These are phyloP conservation scores for Palythoa heliodiscus DNA, from an alignment of 92 coral and sea anemone species.

Conservation along the genomic window DNA sequence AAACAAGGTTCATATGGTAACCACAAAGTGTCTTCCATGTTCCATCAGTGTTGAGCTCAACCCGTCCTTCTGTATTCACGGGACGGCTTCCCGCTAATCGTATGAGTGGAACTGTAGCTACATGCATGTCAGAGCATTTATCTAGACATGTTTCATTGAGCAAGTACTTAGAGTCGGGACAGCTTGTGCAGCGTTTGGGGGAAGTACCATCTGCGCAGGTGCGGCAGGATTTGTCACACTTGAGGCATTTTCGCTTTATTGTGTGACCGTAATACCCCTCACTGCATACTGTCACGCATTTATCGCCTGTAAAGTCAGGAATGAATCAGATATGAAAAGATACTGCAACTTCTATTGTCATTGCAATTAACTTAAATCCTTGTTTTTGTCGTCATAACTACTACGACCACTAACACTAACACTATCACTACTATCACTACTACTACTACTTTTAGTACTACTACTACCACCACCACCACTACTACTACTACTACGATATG, in stretches of 20 bases:
- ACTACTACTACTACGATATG: background rate
- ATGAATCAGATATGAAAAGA: background rate
- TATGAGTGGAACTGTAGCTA: constrained; percentile 57
- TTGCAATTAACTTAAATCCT: background rate
- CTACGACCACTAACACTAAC: background rate
- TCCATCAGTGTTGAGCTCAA: constrained; percentile 50
- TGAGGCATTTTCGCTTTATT: constrained; percentile 59
- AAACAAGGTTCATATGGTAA: constrained; percentile 64
- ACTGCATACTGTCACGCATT: constrained; percentile 64
- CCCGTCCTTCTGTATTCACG: constrained; percentile 72
- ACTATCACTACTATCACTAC: background rate
- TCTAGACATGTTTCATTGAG: constrained; percentile 48
- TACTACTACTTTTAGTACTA: background rate
- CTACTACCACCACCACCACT: background rate
- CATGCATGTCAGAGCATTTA: constrained; percentile 45
- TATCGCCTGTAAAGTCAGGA: constrained; percentile 47
- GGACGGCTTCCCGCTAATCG: constrained; percentile 78
- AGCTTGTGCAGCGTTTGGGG: constrained; percentile 64
- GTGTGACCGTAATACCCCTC: constrained; percentile 86
- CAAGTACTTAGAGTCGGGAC: constrained; percentile 64
- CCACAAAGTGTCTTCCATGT: constrained; percentile 76
- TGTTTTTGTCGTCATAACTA: background rate
- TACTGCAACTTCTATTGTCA: background rate
- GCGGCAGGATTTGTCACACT: constrained; percentile 73
- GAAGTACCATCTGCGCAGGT: constrained; percentile 73